These are phyloP conservation scores for Eledona agricola DNA, from an alignment of 2,888 invertebrate species.

Conservation along the genomic window DNA sequence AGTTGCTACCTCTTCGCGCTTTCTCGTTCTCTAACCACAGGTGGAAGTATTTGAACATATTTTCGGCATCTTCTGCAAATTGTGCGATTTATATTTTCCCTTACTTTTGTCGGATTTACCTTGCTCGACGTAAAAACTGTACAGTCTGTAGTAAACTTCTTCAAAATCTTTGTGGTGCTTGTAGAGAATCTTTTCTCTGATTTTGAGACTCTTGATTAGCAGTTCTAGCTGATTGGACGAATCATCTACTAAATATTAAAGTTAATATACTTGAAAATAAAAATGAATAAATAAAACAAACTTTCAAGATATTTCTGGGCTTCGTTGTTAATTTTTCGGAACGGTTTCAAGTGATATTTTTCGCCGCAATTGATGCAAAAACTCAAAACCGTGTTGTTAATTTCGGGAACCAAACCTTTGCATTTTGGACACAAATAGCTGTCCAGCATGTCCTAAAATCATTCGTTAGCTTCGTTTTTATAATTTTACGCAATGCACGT, in stretches of 20 bases:
- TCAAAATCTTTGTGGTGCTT: slow-evolving; percentile 65
- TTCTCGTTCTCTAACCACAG: slow-evolving; percentile 54
- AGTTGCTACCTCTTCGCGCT: slow-evolving; percentile 50
- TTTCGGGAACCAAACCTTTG: slow-evolving; percentile 52
- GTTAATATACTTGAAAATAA: slow-evolving; percentile 10
- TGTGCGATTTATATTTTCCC: slow-evolving; percentile 3
- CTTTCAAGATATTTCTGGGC: slow-evolving; percentile 56
- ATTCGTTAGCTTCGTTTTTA: not conserved
- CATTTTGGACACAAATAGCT: slow-evolving; percentile 61
- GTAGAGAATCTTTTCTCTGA: slow-evolving; percentile 63
- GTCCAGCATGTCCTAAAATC: slow-evolving; percentile 59
- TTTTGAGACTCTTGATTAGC: slow-evolving; percentile 61
- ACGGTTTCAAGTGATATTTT: slow-evolving; percentile 48
- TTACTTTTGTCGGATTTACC: slow-evolving; percentile 57
- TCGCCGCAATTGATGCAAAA: slow-evolving; percentile 50
- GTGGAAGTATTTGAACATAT: slow-evolving; percentile 55
- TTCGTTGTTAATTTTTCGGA: slow-evolving; percentile 51
- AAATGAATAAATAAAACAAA: slow-evolving; percentile 34
- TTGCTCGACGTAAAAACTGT: slow-evolving; percentile 64
- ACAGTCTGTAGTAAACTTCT: slow-evolving; percentile 60
- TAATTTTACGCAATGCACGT: slow-evolving; percentile 37
- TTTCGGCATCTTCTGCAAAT: slow-evolving; percentile 50
- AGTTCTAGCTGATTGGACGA: slow-evolving; percentile 53
- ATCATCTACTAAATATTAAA: slow-evolving; percentile 43
- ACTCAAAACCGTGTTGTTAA: slow-evolving; percentile 55